Evolutionary conservation across 2,888 invertebrate genomes (phyloP).

Genomic region (Halocaridina rubra): DNA sequence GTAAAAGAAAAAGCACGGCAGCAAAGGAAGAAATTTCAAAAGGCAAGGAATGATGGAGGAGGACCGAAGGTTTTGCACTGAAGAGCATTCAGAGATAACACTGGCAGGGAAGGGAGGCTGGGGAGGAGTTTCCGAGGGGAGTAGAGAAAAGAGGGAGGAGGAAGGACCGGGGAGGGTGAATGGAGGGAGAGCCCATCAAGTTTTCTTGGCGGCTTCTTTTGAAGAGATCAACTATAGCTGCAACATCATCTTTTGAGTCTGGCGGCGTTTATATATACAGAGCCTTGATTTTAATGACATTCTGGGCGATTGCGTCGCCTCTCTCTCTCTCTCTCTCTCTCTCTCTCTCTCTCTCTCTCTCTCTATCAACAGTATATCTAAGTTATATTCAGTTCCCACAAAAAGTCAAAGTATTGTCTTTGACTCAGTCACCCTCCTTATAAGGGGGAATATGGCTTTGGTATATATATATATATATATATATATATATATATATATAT

Average conservation of each 20-base stretch:
- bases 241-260: slow-evolving; percentile 32
- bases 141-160: background rate
- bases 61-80: background rate
- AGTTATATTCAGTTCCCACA: no score
- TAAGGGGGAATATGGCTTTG: no score
- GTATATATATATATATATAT: no score
- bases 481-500: no score
- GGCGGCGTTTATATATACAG: no score
- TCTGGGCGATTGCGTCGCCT: background rate
- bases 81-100: background rate
- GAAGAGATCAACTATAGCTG: background rate
- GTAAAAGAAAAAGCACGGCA: background rate
- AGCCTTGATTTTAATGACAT: background rate
- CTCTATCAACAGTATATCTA: no score
- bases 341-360: slow-evolving; percentile 11
- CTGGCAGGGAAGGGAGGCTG: background rate
- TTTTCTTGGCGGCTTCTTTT: slow-evolving; percentile 19
- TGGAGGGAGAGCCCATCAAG: background rate
- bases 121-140: background rate
- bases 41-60: background rate
- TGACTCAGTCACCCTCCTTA: no score
- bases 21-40: background rate
- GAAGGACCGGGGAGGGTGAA: background rate
- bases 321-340: slow-evolving; percentile 5
- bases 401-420: no score